Evolutionary conservation across 2,888 invertebrate species (phyloP), one percentile per base, ranked within the genome.

Genomic region (Caenorhabditis sp.): DNA sequence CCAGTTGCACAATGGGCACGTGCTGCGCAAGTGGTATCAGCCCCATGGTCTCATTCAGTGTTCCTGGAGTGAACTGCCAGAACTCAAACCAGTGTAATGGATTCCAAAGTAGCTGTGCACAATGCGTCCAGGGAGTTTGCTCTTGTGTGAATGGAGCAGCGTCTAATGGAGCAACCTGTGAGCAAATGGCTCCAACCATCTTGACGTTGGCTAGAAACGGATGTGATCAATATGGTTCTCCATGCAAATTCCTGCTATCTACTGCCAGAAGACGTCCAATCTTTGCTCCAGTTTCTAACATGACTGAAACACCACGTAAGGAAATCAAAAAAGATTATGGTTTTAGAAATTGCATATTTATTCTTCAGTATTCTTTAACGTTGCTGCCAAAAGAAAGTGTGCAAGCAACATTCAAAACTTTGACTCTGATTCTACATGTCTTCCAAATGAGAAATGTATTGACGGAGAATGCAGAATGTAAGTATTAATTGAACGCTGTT

Each of bases 371-470:
- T 90, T 90, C 88, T 90, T 85, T 85, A 90, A 89, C 56, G 89
- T 90, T 15, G 88, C 89, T 8, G 80, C 83, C 5, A 82, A 82
- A 1, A 71, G 90, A 50, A 77, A 83, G 22, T 88, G 90, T 67
- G 82, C 87, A 5, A 13, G 72, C 8, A 83, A 87, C 60, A 64
- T 85, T 47, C 55, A 83, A 71, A 83, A 83, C 24, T 71, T 86
- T 40, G 88, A 90, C 51, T 69, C 90, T 26, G 91, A 91, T 71
- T 85, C 82, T 40, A 90, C 90, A 6, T 91, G 91, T 61, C 83
- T 90, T 20, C 91, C 91, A 18, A 90, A 88, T 37, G 91, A 91
- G 69, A 89, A 87, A 50, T 91, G 91, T 61, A 86, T 90, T 60
- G 82, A 90, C 61, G 90, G 90, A 56, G 84, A 88, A 67, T 91